Percentiles rank a stretch among this genome's conserved stretches.
Conservation (phyloP, 2,797 vertebrate species). For the Xiphorhynchus erythropygius region DNA sequence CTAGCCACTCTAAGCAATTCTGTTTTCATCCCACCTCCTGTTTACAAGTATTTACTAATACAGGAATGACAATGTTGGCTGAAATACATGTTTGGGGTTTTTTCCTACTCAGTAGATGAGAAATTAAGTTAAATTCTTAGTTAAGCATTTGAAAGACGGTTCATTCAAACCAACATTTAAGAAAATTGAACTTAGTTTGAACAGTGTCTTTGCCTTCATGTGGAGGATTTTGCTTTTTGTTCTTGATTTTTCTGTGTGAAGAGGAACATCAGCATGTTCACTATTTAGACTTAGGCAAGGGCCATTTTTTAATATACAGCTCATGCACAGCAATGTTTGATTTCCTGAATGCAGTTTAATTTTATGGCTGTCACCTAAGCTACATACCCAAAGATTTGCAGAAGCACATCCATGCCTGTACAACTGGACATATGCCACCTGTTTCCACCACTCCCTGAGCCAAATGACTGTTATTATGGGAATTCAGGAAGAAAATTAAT, state of each 20-base stretch:
- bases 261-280: background rate
- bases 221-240: background rate
- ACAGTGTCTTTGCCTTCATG: background rate
- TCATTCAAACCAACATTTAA: background rate
- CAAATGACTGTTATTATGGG: background rate
- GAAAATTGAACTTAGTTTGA: background rate
- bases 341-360: background rate
- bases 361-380: background rate
- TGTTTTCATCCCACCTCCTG: background rate
- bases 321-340: background rate
- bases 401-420: background rate
- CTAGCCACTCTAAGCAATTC: rapidly evolving
- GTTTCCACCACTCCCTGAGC: too few species aligned
- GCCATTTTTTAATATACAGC: background rate
- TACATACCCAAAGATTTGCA: background rate
- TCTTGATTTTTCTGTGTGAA: background rate
- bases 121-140: background rate
- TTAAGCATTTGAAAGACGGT: background rate
- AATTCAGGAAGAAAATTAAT: background rate
- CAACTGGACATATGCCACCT: rapidly evolving
- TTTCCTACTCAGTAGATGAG: background rate
- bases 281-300: background rate
- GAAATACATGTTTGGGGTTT: background rate
- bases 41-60: background rate
- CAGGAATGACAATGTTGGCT: background rate